Percentiles rank a stretch among this genome's conserved stretches.
Evolutionary conservation across 2,113 vertebrate species (phyloP).

Genomic region (Platanista minor): DNA sequence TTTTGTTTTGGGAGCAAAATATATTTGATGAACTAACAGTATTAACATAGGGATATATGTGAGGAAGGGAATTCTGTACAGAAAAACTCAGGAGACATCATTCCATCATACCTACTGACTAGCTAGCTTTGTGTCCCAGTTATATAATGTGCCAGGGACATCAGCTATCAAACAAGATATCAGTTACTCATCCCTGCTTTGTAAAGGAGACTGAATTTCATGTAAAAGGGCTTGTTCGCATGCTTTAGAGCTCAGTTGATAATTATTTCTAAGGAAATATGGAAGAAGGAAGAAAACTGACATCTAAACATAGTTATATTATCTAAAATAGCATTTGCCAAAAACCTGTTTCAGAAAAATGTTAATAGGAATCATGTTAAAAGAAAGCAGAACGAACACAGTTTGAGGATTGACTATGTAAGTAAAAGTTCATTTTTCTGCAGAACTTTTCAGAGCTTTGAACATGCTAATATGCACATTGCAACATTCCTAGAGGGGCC

Average conservation of each 20-base stretch:
- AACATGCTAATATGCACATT: neutral
- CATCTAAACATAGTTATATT: neutral
- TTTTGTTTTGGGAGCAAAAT: neutral
- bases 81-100: neutral
- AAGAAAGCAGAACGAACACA: neutral
- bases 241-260: neutral
- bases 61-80: neutral
- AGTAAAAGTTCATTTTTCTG: neutral
- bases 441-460: neutral
- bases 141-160: neutral
- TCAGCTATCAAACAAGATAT: neutral
- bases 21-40: neutral
- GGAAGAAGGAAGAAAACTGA: neutral
- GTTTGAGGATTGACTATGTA: neutral
- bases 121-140: neutral
- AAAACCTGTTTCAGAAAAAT: neutral
- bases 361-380: neutral
- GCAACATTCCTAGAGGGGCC: neutral
- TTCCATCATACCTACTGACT: neutral
- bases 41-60: neutral
- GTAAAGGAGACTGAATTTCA: neutral
- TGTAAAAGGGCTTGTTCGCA: neutral
- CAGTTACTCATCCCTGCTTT: neutral
- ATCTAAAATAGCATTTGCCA: neutral
- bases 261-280: neutral